Base-by-base conservation (phyloP, 2,113 vertebrate genomes). In the Myrmophylax atrothorax region DNA sequence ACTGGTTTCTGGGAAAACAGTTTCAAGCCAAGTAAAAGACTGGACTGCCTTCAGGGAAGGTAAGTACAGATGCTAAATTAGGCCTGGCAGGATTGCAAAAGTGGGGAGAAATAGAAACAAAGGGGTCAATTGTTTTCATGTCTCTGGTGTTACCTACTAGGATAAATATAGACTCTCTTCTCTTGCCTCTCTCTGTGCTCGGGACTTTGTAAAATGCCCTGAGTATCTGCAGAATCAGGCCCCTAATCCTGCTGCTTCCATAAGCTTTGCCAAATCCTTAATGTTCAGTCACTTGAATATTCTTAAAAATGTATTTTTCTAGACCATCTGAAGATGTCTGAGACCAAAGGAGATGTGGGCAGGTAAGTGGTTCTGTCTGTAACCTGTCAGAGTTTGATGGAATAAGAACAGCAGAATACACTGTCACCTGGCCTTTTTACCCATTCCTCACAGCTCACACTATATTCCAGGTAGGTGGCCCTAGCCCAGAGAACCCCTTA, bases 21-120 rank as follows among this genome's bases (percentile, higher is more conserved):
- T 85, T 87, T 59, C 63, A 62, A 86, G 83, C 79, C 90, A 90
- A 96, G 67, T 55, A 67, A 84, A 95, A 91, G 62, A 68, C 55
- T 83, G 63, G 55, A 70, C 1, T 93, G 91, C 78, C 64, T 93
- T 96, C 84, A 84, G 82, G 90, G 79, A 94, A 95, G 95, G 91
- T 91, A 87, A 90, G 38, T 70, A 55, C 46, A 85, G 75, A 91
- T 77, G 63, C 95, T 96, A 95, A 95, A 96, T 94, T 88, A 67
- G 95, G 78, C 91, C 82, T 96, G 94, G 94, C 87, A 96, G 63
- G 59, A 44, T 74, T 96, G 93, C 93, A 80, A 80, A 97, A 90
- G 47, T 87, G 89, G 93, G 91, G 90, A 91, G 62, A 90, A 95
- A 91, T 47, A 90, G 96, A 97, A 96, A 96, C 93, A 94, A 96